phyloP scores from a whole-genome alignment of 2,797 vertebrate genomes.

The Vireo griseus region DNA sequence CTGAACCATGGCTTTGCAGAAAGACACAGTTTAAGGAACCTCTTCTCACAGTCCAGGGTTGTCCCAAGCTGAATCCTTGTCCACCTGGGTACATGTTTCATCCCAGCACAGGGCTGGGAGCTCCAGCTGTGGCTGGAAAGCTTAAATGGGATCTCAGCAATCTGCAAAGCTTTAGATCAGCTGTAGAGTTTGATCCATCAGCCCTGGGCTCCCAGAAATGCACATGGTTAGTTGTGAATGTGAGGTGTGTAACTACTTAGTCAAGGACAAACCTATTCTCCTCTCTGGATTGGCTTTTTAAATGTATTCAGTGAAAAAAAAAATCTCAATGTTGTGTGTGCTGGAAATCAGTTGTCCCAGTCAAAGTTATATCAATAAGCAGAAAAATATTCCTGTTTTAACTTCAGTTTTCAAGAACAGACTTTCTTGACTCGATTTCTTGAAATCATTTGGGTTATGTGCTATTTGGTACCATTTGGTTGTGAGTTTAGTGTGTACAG shows the following conservation, averaged over 20 bases:
- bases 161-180: background rate
- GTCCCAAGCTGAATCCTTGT: background rate
- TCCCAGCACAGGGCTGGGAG: background rate
- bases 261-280: background rate
- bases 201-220: background rate
- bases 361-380: background rate
- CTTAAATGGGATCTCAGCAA: fast-evolving
- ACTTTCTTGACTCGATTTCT: background rate
- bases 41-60: background rate
- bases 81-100: fast-evolving
- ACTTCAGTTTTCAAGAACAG: background rate
- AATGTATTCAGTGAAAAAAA: background rate
- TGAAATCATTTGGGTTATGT: background rate
- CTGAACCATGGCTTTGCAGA: background rate
- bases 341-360: background rate
- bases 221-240: background rate
- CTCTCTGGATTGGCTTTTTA: background rate
- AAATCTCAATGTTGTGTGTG: fast-evolving
- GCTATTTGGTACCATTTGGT: background rate
- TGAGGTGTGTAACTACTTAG: background rate
- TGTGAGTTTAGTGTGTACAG: background rate
- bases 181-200: fast-evolving
- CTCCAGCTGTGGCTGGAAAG: background rate
- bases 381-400: background rate
- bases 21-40: background rate